phyloP scores from a whole-genome alignment of 2,113 vertebrate species.

The Gopherus evgoodei region DNA sequence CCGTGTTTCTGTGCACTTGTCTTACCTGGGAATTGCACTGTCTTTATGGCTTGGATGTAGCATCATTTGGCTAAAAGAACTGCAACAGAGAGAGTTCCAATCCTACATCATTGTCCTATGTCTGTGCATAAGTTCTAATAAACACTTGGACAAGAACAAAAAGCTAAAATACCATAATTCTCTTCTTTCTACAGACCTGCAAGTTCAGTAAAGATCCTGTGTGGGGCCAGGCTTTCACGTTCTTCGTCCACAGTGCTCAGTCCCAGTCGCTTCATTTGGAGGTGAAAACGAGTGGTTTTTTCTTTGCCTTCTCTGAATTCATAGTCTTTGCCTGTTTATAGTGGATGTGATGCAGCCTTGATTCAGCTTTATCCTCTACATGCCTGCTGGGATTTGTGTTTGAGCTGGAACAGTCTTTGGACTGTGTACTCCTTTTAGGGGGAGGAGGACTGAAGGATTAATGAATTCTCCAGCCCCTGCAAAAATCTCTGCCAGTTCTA shows the following conservation, averaged over 20 bases:
- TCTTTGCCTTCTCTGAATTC: too few relatives aligned
- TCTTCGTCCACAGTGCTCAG: conserved; percentile 87
- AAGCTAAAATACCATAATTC: not conserved
- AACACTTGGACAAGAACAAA: not conserved
- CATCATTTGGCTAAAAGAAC: not conserved
- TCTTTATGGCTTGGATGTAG: not conserved
- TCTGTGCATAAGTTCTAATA: not conserved
- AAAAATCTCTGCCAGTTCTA: not conserved
- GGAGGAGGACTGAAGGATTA: not conserved
- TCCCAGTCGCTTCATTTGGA: conserved; percentile 87
- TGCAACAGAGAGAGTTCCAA: accelerated
- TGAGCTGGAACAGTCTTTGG: not conserved
- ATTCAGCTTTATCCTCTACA: not conserved
- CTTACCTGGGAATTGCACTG: not conserved
- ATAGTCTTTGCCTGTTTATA: not conserved
- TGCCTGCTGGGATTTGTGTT: not conserved
- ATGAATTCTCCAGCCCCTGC: not conserved
- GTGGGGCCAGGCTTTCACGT: conserved; percentile 94
- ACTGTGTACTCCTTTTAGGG: not conserved
- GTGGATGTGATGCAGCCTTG: not conserved
- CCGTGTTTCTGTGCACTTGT: not conserved
- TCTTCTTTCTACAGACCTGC: conserved; percentile 80
- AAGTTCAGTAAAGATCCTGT: conserved; percentile 88
- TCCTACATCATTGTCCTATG: not conserved
- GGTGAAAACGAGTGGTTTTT: conserved; percentile 77